Base-by-base conservation (phyloP, 2,888 invertebrate genomes). In the Drosophila testacea region DNA sequence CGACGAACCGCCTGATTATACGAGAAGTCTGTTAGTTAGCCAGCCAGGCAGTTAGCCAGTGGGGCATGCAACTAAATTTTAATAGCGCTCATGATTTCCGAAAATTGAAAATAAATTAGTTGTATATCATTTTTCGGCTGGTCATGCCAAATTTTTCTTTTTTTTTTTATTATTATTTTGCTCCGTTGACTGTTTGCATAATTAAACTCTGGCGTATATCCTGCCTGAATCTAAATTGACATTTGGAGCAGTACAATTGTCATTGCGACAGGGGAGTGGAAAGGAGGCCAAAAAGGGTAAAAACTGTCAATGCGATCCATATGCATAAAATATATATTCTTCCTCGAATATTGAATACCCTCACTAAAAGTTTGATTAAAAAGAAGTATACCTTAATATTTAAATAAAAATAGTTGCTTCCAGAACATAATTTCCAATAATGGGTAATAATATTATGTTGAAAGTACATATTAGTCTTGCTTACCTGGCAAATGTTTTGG, bases 31-130 rank as follows among this genome's bases (percentile, higher is more conserved):
- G 69, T 65, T 69, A 59, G 78, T 57, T 42, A 41, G 64, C 32
- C 38, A 54, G 64, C 69, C 42, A 50, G 38, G 32, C 38, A 56
- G 59, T 56, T 32, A 39, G 60, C 61, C 51, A 50, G 72, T 57
- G 52, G 39, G 62, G 38, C 55, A 34, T 42, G 55, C 67, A 69
- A 74, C 85, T 88, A 85, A 73, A 81, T 86, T 88, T 83, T 88
- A 83, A 83, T 86, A 83, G 86, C 73, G 75, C 80, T 76, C 83
- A 88, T 88, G 88, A 84, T 88, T 79, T 88, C 83, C 88, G 76
- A 84, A 84, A 84, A 84, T 88, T 88, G 83, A 85, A 84, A 84
- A 84, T 84, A 88, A 84, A 84, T 84, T 83, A 84, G 83, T 84
- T 88, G 81, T 88, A 88, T 88, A 83, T 86, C 83, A 88, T 86